These are phyloP conservation scores for Lerema accius DNA, from an alignment of 1,140 invertebrate species.

Conservation along the genomic window DNA sequence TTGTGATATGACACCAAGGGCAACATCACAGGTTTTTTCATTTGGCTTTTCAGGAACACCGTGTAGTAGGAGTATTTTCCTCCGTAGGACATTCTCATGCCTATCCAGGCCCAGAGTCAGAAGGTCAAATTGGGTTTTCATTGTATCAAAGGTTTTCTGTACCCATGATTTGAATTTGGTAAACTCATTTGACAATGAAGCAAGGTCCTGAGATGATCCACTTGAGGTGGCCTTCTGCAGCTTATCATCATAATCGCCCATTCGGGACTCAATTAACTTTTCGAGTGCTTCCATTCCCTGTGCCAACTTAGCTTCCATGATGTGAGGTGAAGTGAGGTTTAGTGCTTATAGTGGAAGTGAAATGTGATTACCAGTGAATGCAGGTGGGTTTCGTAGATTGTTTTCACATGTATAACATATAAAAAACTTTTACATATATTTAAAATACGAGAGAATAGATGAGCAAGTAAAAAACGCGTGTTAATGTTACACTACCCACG, in stretches of 20 bases:
- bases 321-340: neutral
- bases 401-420: neutral
- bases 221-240: neutral
- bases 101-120: conserved; percentile 11
- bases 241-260: neutral
- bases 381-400: neutral
- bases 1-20: neutral
- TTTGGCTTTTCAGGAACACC: conserved; percentile 22
- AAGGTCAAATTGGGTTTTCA: conserved; percentile 24
- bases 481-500: too few species aligned
- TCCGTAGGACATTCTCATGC: conserved; percentile 9
- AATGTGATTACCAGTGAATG: neutral
- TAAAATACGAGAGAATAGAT: too few species aligned
- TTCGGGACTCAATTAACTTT: neutral
- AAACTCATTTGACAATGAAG: conserved; percentile 16
- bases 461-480: too few species aligned
- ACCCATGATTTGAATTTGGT: conserved; percentile 19
- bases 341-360: neutral
- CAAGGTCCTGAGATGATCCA: neutral
- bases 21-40: conserved; percentile 16
- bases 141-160: conserved; percentile 9
- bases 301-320: neutral
- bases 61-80: conserved; percentile 27
- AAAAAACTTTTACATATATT: too few species aligned
- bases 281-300: neutral